Percentiles rank a stretch among this genome's conserved stretches.
Conservation (phyloP, 2,888 invertebrate species). For the Thera obeliscata region DNA sequence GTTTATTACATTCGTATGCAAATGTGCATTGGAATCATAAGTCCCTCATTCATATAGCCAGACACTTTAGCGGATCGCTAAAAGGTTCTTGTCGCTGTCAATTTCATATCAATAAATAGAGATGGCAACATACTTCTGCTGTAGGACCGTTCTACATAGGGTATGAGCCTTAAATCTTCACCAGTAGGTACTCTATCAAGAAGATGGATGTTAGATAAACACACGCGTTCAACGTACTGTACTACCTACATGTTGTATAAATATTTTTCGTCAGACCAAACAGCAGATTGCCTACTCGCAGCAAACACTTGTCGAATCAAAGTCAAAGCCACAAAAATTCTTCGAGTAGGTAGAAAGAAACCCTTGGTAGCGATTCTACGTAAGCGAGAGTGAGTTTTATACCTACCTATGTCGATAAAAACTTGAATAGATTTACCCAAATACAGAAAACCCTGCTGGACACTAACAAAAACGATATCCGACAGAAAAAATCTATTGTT, state of each 20-base stretch:
- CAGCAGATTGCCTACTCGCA: background rate
- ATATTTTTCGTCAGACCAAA: background rate
- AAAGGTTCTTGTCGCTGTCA: too few species aligned
- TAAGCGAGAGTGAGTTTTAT: conserved; percentile 22
- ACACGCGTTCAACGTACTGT: too few species aligned
- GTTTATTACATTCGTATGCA: conserved; percentile 19
- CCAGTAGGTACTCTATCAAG: too few species aligned
- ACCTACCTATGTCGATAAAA: conserved; percentile 25
- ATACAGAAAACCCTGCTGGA: conserved; percentile 24
- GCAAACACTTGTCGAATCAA: conserved; percentile 8
- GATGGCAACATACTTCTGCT: too few species aligned
- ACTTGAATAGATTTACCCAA: conserved; percentile 19
- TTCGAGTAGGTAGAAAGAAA: conserved; percentile 22
- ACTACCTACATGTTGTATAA: background rate
- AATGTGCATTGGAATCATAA: conserved; percentile 9
- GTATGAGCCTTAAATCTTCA: too few species aligned
- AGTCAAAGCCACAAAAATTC: conserved; percentile 14
- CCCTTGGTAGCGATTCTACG: conserved; percentile 7
- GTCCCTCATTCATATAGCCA: background rate
- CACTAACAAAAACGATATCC: conserved; percentile 32
- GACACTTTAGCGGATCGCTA: too few species aligned
- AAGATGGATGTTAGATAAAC: too few species aligned
- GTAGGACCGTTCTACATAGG: too few species aligned
- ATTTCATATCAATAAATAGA: too few species aligned
- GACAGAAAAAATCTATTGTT: conserved; percentile 33